Base-by-base conservation (phyloP, 1,140 invertebrate genomes). In the Cotesia vestalis region DNA sequence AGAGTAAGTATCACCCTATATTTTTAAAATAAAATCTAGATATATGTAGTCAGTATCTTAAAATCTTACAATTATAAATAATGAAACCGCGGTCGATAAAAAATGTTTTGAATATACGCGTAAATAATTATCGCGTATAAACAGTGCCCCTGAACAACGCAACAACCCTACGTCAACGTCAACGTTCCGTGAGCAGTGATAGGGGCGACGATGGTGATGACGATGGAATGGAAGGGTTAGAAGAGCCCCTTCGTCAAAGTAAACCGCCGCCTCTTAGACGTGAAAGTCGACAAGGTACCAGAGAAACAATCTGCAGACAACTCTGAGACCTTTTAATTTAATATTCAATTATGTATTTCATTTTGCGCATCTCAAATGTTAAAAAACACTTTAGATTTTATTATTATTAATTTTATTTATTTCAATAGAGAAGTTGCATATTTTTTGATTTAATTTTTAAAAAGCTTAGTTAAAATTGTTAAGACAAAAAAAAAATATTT, bases 131-230 rank as follows among this genome's bases (percentile, higher is more conserved):
- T 81, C 76, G 81, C 77, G 75, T 55, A 46, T 46, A 46, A 68
- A 83, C 88, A 92, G 91, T 92, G 86, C 90, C 91, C 78, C 89
- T 92, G 83, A 92, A 91, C 88, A 89, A 91, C 87, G 89, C 90
- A 87, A 88, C 90, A 82, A 90, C 89, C 76, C 84, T 90, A 82
- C 87, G 89, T 83, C 88, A 90, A 83, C 87, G 90, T 78, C 90
- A 91, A 84, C 88, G 90, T 74, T 91, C 91, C 74, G 86, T 91
- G 80, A 90, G 89, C 80, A 89, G 89, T 78, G 91, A 91, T 78
- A 88, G 90, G 75, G 89, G 90, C 46, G 89, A 90, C 77, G 89
- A 89, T 73, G 89, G 89, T 75, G 85, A 86, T 62, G 87, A 88
- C 78, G 90, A 91, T 78, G 90, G 90, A 59, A 83, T 85, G 83